Percentiles rank a stretch among this genome's conserved stretches.
These are phyloP conservation scores for Carterocephalus palaemon DNA, from an alignment of 2,888 invertebrate species.

Conservation along the genomic window DNA sequence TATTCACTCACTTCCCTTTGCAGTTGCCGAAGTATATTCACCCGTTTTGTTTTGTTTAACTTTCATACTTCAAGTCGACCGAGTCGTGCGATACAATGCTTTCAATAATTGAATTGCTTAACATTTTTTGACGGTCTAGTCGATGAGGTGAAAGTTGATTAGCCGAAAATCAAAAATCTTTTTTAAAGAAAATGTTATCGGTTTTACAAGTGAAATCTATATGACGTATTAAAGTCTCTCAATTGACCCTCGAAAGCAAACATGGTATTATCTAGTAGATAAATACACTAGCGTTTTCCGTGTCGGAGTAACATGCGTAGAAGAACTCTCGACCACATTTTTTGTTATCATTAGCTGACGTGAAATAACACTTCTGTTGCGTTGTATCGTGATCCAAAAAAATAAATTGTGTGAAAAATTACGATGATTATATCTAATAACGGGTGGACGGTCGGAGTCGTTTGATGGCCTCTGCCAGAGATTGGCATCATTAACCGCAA, in stretches of 20 bases:
- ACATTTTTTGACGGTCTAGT: slow-evolving; percentile 48
- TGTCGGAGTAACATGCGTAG: slow-evolving; percentile 24
- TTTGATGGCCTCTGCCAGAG: slow-evolving; percentile 66
- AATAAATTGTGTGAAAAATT: slow-evolving; percentile 79
- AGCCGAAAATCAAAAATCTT: slow-evolving; percentile 7
- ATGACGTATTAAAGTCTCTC: slow-evolving; percentile 15
- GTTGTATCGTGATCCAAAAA: slow-evolving; percentile 61
- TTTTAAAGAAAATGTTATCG: not conserved
- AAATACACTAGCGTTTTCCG: slow-evolving; percentile 23
- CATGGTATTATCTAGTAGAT: slow-evolving; percentile 26
- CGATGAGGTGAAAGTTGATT: slow-evolving; percentile 46
- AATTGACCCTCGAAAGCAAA: slow-evolving; percentile 21
- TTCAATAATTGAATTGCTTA: slow-evolving; percentile 60
- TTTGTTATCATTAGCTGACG: slow-evolving; percentile 75
- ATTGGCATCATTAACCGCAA: slow-evolving; percentile 74
- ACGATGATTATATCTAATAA: slow-evolving; percentile 77
- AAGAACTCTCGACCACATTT: slow-evolving; percentile 50
- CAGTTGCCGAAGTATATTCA: slow-evolving; percentile 68
- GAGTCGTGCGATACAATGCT: slow-evolving; percentile 60
- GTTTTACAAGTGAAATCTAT: not conserved
- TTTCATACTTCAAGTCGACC: slow-evolving; percentile 67
- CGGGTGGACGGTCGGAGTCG: slow-evolving; percentile 57
- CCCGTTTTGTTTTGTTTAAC: slow-evolving; percentile 73
- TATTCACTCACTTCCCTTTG: slow-evolving; percentile 75
- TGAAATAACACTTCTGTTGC: slow-evolving; percentile 61